Conservation (phyloP, 1,140 invertebrate species). For the Lucilia cuprina region DNA sequence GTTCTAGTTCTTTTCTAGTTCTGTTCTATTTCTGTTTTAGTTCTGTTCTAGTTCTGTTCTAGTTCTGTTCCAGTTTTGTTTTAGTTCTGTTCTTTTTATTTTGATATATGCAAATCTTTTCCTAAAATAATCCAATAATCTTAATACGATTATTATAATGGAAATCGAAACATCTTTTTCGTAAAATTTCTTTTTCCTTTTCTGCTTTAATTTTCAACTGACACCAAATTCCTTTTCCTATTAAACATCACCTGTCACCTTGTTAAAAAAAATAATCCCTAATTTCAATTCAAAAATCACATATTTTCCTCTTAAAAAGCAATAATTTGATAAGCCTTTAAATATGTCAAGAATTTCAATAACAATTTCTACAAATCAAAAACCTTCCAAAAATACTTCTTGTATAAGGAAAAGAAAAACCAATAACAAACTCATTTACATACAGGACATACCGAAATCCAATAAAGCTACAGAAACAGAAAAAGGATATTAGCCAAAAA, state of each 20-base stretch:
- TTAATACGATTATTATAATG: too few relatives aligned
- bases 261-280: not conserved
- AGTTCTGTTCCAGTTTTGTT: too few relatives aligned
- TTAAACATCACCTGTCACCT: not conserved
- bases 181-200: too few relatives aligned
- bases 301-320: not conserved
- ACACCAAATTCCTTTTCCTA: not conserved
- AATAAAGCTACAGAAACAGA: not conserved
- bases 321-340: constrained; percentile 9
- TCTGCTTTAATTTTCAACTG: too few relatives aligned
- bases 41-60: too few relatives aligned
- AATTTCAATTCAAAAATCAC: not conserved
- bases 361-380: not conserved
- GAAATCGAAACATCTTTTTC: too few relatives aligned
- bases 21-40: too few relatives aligned
- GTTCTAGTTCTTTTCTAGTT: too few relatives aligned
- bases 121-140: too few relatives aligned
- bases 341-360: constrained; percentile 8
- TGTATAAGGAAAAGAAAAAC: not conserved
- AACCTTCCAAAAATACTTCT: not conserved
- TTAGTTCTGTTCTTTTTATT: too few relatives aligned
- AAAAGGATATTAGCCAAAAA: not conserved
- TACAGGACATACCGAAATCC: not conserved
- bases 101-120: too few relatives aligned
- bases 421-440: constrained; percentile 1